These are phyloP conservation scores for Hestina assimilis DNA, from an alignment of 1,140 invertebrate genomes.

Conservation along the genomic window DNA sequence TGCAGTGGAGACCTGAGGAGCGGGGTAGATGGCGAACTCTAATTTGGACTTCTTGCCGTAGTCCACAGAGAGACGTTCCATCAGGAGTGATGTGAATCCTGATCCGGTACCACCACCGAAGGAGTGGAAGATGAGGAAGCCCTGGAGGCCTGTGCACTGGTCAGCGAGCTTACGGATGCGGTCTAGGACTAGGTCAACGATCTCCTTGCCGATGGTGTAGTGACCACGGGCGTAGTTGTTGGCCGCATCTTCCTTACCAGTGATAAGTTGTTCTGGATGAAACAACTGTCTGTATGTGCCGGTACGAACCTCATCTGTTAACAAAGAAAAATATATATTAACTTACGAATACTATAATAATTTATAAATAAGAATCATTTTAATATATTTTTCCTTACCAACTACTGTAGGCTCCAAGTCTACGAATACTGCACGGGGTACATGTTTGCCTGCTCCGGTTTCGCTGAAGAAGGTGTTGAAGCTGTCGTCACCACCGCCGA, in stretches of 20 bases:
- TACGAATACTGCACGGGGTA: slow-evolving; percentile 91
- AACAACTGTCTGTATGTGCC: slow-evolving; percentile 91
- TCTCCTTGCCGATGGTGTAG: slow-evolving; percentile 95
- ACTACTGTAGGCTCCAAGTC: slow-evolving; percentile 94
- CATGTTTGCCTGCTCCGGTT: slow-evolving; percentile 92
- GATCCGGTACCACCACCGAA: slow-evolving; percentile 95
- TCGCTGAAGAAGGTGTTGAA: slow-evolving; percentile 96
- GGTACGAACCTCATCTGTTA: slow-evolving; percentile 85
- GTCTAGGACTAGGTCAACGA: slow-evolving; percentile 90
- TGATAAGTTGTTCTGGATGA: slow-evolving; percentile 92
- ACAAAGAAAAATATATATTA: slow-evolving; percentile 33
- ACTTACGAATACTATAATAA: not conserved
- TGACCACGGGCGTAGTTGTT: slow-evolving; percentile 94
- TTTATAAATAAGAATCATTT: not conserved
- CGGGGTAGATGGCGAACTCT: slow-evolving; percentile 94
- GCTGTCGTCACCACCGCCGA: slow-evolving; percentile 87
- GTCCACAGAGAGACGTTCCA: slow-evolving; percentile 93
- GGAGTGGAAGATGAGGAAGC: slow-evolving; percentile 94
- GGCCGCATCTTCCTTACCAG: slow-evolving; percentile 92
- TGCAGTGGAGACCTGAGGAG: slow-evolving; percentile 92
- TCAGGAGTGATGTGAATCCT: slow-evolving; percentile 92
- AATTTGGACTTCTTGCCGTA: slow-evolving; percentile 95
- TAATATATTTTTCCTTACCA: slow-evolving; percentile 77
- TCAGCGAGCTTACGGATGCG: slow-evolving; percentile 90
- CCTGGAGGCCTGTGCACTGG: slow-evolving; percentile 92